Conservation (phyloP, 2,888 invertebrate genomes). For the Eudemis profundana region DNA sequence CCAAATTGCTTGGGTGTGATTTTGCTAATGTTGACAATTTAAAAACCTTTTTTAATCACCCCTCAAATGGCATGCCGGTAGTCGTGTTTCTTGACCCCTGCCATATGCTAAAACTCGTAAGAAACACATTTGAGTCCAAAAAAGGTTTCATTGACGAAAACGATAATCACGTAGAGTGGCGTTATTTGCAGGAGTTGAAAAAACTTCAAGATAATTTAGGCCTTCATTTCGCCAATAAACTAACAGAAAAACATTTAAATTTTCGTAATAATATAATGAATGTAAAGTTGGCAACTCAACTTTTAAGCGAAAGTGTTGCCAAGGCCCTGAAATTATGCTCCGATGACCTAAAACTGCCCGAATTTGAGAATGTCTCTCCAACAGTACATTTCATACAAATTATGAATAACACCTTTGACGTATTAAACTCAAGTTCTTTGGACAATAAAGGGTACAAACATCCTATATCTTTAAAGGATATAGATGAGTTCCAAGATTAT, state of each 20-base stretch:
- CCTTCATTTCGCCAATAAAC: slow-evolving; percentile 4
- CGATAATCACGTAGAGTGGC: not conserved
- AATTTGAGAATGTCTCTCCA: slow-evolving; percentile 33
- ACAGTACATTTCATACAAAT: slow-evolving; percentile 42
- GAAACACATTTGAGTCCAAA: slow-evolving; percentile 4
- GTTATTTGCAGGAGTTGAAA: not conserved
- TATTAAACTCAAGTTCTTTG: slow-evolving; percentile 44
- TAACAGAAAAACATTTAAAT: not conserved
- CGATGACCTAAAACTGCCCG: slow-evolving; percentile 19
- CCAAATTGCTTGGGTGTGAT: not conserved
- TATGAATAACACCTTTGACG: slow-evolving; percentile 45
- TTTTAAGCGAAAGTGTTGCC: slow-evolving; percentile 7
- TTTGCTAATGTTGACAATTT: not conserved
- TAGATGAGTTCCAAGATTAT: not conserved
- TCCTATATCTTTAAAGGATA: not conserved
- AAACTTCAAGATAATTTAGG: slow-evolving; percentile 1
- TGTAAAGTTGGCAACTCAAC: not conserved
- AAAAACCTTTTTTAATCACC: slow-evolving; percentile 1
- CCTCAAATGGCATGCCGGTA: not conserved
- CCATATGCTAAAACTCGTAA: slow-evolving; percentile 8
- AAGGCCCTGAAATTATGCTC: slow-evolving; percentile 23
- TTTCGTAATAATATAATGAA: not conserved
- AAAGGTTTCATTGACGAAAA: not conserved
- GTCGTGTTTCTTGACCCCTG: slow-evolving; percentile 2
- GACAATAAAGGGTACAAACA: slow-evolving; percentile 23